Conservation (phyloP, 2,888 invertebrate species). For the Zhuqinia jingwanae region DNA sequence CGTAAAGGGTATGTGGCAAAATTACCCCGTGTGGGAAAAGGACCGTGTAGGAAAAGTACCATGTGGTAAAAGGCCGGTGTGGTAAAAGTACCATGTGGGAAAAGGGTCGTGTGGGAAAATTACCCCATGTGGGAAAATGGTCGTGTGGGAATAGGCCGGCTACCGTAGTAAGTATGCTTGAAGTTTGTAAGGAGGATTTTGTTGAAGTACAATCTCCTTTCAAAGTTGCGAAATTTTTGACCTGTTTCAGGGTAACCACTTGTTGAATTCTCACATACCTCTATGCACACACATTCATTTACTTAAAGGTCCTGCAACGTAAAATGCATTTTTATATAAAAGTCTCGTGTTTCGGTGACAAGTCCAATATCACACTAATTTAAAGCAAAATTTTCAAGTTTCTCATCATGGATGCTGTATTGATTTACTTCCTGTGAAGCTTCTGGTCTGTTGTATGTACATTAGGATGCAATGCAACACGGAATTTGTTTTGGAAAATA, state of each 20-base stretch:
- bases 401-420: not conserved
- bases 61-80: too few species aligned
- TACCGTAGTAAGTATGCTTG: too few species aligned
- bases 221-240: constrained; percentile 71
- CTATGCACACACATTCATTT: constrained; percentile 30
- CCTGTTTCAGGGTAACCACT: constrained; percentile 74
- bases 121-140: too few species aligned
- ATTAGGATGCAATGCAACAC: not conserved
- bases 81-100: too few species aligned
- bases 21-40: too few species aligned
- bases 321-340: constrained; percentile 47
- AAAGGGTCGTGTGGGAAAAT: too few species aligned
- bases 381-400: not conserved
- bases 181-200: constrained; percentile 60
- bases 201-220: constrained; percentile 49
- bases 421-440: constrained; percentile 3
- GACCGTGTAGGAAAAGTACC: too few species aligned
- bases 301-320: constrained; percentile 55
- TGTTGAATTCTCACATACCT: constrained; percentile 66
- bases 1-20: too few species aligned
- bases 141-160: not conserved
- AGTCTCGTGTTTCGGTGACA: not conserved
- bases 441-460: not conserved
- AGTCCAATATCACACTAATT: not conserved
- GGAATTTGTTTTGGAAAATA: not conserved